These are phyloP conservation scores for Dicycla oo DNA, from an alignment of 2,888 invertebrate genomes.

Conservation along the genomic window DNA sequence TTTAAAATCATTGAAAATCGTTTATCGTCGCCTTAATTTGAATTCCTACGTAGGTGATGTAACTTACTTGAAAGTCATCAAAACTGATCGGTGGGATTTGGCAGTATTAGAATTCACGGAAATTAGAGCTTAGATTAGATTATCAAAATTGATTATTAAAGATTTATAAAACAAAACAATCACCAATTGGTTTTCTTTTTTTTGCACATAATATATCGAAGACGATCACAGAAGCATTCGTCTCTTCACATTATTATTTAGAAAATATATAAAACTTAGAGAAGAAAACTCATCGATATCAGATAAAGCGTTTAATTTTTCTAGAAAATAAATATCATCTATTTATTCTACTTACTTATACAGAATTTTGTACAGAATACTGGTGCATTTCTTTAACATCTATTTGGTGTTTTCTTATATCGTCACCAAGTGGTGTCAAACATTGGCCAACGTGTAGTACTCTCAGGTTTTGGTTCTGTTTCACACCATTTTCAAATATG, in stretches of 20 bases:
- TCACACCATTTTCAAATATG: slow-evolving; percentile 50
- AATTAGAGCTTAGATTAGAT: not conserved
- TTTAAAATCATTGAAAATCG: too few relatives aligned
- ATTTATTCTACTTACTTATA: not conserved
- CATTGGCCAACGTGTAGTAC: slow-evolving; percentile 60
- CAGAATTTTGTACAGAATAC: slow-evolving; percentile 11
- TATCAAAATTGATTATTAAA: not conserved
- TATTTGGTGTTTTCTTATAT: slow-evolving; percentile 20
- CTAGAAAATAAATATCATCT: not conserved
- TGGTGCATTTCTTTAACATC: slow-evolving; percentile 16
- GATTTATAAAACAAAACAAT: slow-evolving; percentile 1
- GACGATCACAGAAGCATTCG: not conserved
- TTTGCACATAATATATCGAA: not conserved
- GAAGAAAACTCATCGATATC: not conserved
- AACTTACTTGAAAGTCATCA: slow-evolving; percentile 11
- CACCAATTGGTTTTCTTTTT: not conserved
- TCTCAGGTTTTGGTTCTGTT: slow-evolving; percentile 38
- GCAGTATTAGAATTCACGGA: not conserved
- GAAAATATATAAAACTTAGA: not conserved
- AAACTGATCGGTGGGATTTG: not conserved
- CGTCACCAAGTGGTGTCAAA: slow-evolving; percentile 58
- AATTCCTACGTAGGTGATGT: not conserved
- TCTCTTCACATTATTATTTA: not conserved
- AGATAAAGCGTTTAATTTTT: slow-evolving; percentile 8
- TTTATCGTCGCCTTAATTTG: too few relatives aligned